Conservation (phyloP, 2,113 vertebrate genomes). For the Bettongia penicillata region DNA sequence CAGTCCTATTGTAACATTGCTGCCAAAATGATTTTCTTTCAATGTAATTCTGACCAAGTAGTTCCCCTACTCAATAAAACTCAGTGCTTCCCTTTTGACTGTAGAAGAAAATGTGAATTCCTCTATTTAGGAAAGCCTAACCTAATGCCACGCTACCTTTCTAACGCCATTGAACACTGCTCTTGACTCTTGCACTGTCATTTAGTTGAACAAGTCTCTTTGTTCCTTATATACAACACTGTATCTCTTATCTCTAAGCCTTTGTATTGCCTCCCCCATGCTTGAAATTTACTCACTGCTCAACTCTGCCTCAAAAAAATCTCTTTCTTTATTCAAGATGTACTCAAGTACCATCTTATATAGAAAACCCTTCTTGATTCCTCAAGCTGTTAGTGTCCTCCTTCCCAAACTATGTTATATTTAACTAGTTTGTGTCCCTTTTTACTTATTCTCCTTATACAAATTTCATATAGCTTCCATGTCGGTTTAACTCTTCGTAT, state of each 20-base stretch:
- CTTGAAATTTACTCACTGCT: not conserved
- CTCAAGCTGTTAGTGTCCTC: not conserved
- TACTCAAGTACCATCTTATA: too few relatives aligned
- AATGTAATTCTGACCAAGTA: not conserved
- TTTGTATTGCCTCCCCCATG: not conserved
- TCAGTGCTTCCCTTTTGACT: not conserved
- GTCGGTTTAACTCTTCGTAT: not conserved
- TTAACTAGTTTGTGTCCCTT: not conserved
- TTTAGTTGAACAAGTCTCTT: not conserved
- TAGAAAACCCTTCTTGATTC: not conserved
- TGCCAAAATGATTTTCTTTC: not conserved
- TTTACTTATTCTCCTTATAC: not conserved
- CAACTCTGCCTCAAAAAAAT: not conserved
- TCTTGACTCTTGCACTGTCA: not conserved
- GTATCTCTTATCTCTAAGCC: not conserved
- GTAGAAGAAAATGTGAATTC: not conserved
- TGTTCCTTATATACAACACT: not conserved
- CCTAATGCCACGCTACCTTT: not conserved
- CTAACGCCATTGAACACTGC: not conserved
- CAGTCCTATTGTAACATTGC: not conserved
- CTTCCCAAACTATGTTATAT: not conserved
- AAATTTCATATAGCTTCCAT: not conserved
- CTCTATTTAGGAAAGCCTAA: not conserved
- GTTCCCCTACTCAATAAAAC: not conserved
- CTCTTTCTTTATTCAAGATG: not conserved